Percentiles rank a stretch among this genome's conserved stretches.
phyloP scores from a whole-genome alignment of 2,113 vertebrate genomes.

The Plecturocebus donacophilus region DNA sequence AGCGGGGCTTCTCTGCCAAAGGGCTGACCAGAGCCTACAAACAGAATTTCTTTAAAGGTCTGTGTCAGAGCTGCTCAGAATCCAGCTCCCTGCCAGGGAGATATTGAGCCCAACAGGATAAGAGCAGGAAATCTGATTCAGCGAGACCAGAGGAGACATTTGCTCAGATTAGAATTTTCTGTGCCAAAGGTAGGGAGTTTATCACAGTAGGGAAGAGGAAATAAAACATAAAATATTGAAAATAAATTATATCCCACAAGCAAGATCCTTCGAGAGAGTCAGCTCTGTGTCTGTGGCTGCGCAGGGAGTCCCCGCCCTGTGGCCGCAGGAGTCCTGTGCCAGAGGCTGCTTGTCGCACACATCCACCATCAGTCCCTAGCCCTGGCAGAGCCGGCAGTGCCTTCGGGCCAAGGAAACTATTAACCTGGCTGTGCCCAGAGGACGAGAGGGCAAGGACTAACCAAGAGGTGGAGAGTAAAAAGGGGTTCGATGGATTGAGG shows the following conservation, averaged over 20 bases:
- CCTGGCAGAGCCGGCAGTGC: background rate
- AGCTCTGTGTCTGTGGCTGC: background rate
- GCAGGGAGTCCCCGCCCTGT: background rate
- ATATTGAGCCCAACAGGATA: conserved; percentile 56
- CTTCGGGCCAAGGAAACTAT: background rate
- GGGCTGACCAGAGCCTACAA: conserved; percentile 48
- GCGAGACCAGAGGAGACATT: conserved; percentile 51
- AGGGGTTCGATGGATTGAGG: background rate
- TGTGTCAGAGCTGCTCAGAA: background rate
- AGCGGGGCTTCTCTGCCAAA: background rate
- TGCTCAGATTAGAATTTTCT: conserved; percentile 70
- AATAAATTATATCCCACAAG: conserved; percentile 63
- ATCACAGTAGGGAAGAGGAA: conserved; percentile 57
- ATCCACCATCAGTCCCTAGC: background rate
- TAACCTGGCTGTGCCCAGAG: background rate
- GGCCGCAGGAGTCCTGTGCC: background rate
- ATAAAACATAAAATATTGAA: conserved; percentile 59
- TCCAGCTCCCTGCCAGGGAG: conserved; percentile 46
- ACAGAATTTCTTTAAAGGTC: conserved; percentile 50
- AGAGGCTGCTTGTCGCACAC: background rate
- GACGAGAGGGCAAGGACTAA: background rate
- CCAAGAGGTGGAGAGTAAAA: background rate
- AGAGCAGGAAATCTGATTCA: conserved; percentile 54
- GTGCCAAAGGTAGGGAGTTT: conserved; percentile 66
- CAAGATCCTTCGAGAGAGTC: background rate